Conservation (phyloP, 2,113 vertebrate genomes). For the Parus major region DNA sequence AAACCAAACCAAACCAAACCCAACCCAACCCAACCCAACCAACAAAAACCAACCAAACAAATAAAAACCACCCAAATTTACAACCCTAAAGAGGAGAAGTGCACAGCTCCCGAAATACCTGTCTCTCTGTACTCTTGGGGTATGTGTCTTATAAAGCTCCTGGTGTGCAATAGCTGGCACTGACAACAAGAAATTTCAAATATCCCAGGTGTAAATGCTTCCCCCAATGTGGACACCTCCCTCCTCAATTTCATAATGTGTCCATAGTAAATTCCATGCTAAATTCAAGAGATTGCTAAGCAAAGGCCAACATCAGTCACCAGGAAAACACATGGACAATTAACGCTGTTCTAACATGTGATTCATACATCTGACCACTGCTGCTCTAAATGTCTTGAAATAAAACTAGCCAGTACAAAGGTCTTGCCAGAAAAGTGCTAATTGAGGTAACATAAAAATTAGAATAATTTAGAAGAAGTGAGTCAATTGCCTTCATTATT, state of each 20-base stretch:
- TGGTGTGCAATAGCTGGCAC: neutral
- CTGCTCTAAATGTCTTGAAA: neutral
- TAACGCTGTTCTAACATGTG: neutral
- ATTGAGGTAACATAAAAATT: slow-evolving; percentile 4
- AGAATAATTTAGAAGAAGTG: neutral
- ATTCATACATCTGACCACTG: neutral
- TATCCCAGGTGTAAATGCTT: neutral
- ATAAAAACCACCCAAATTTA: neutral
- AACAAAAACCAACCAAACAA: neutral
- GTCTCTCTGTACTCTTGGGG: neutral
- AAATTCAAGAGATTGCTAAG: neutral
- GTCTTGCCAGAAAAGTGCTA: neutral
- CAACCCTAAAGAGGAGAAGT: neutral
- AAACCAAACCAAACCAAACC: neutral
- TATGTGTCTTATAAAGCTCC: neutral
- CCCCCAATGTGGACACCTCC: neutral
- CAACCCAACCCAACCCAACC: neutral
- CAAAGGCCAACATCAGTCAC: neutral
- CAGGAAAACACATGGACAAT: neutral
- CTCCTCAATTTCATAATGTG: neutral
- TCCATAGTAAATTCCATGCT: neutral
- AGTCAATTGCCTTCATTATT: neutral
- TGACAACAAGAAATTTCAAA: neutral
- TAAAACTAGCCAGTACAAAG: neutral
- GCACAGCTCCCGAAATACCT: neutral